Conservation (phyloP, 2,888 invertebrate species). For the Drosophila subsilvestris region DNA sequence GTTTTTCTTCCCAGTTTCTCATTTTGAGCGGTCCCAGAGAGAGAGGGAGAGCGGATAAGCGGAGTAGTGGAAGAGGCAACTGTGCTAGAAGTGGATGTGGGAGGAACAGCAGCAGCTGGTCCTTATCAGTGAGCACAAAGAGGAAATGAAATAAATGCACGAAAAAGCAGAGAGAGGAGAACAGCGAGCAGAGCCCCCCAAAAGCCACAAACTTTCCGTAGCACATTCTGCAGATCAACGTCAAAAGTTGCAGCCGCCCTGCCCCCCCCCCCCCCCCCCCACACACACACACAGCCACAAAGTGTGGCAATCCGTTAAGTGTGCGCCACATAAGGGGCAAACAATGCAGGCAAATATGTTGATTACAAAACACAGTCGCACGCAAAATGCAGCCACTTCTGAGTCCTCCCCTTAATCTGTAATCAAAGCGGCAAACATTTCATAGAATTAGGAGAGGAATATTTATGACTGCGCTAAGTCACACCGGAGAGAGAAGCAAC, state of each 20-base stretch:
- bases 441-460: no score
- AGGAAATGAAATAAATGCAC: not conserved
- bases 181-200: not conserved
- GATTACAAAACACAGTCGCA: not conserved
- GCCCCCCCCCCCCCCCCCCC: no score
- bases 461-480: no score
- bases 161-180: constrained; percentile 6
- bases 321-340: no score
- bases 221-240: not conserved
- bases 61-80: constrained; percentile 17
- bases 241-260: not conserved
- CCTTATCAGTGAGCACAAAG: not conserved
- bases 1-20: constrained; percentile 34
- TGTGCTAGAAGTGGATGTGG: constrained; percentile 18
- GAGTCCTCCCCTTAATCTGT: not conserved
- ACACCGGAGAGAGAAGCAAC: no score
- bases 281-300: not conserved
- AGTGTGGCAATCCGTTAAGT: not conserved
- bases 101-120: constrained; percentile 19
- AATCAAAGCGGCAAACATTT: no score
- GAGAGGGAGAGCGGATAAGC: no score
- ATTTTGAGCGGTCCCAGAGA: no score
- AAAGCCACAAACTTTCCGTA: not conserved
- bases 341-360: not conserved
- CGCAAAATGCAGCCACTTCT: not conserved